Conservation (phyloP, 2,797 vertebrate species). For the Morelia viridis region DNA sequence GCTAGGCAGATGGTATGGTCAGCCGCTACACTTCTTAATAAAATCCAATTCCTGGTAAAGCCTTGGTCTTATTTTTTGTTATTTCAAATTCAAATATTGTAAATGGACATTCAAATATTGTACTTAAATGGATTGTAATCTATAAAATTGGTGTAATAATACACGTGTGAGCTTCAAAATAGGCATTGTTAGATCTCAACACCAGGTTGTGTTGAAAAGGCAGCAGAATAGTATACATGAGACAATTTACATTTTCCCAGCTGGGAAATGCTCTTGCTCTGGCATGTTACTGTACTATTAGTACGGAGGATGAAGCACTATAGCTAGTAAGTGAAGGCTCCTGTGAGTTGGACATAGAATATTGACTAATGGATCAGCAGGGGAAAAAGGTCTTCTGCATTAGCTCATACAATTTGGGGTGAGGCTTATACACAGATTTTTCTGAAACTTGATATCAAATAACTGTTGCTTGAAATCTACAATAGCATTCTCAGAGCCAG, state of each 20-base stretch:
- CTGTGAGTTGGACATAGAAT: too few relatives aligned
- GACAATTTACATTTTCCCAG: not conserved
- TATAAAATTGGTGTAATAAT: not conserved
- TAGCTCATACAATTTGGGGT: too few relatives aligned
- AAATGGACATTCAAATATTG: not conserved
- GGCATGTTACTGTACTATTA: too few relatives aligned
- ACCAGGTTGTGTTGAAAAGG: not conserved
- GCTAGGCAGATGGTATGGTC: not conserved
- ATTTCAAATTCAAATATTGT: not conserved
- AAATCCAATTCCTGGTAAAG: not conserved
- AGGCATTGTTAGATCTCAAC: not conserved
- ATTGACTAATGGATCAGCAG: too few relatives aligned
- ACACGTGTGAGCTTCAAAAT: not conserved
- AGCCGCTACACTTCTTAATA: not conserved
- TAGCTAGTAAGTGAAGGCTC: too few relatives aligned
- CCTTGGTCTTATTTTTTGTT: not conserved
- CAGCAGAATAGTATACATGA: not conserved
- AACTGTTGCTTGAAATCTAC: too few relatives aligned
- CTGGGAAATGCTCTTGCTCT: too few relatives aligned
- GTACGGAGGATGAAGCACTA: too few relatives aligned
- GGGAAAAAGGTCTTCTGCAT: too few relatives aligned
- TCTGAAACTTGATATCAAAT: too few relatives aligned
- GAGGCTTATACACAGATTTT: too few relatives aligned
- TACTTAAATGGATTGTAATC: not conserved
- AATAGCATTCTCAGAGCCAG: too few relatives aligned